Base-by-base conservation (phyloP, 2,888 invertebrate genomes). In the Noctua fimbriata region DNA sequence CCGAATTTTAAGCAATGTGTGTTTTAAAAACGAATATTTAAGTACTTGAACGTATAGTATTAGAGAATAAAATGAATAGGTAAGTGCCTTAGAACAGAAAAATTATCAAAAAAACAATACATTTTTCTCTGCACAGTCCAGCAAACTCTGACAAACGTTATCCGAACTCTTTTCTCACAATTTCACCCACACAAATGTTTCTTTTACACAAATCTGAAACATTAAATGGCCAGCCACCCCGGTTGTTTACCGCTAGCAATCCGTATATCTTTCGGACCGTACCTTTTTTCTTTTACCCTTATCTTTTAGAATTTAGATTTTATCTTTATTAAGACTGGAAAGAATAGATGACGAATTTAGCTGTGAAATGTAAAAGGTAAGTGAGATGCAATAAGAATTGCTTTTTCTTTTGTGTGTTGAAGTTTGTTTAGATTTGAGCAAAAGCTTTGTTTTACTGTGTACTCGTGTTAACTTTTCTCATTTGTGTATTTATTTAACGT, bases 281-380 rank as follows among this genome's bases (percentile, higher is more conserved):
- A 80, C 83, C 79, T 85, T 88, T 80, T 81, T 77, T 63, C 76
- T 83, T 81, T 66, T 47, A 84, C 82, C 80, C 77, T 82, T 86
- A 88, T 89, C 88, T 85, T 85, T 86, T 74, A 75, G 84, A 89
- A 67, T 67, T 67, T 67, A 67, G 67, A 67, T 67, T 84, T 83
- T 88, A 88, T 89, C 89, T 88, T 89, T 89, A 88, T 88, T 86
- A 83, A 55, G 79, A 71, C 65, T 60, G 80, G 41, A 60, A 77
- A 86, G 78, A 85, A 80, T 81, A 77, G 75, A 77, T 86, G 83
- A 85, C 76, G 83, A 88, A 89, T 88, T 86, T 86, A 83, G 72
- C 77, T 72, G 36, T 69, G 78, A 79, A 82, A 85, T 76, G 58
- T 66, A 79, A 77, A 83, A 81, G 69, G 69, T 76, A 78, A 81